Evolutionary conservation across 2,888 invertebrate genomes (phyloP).

Genomic region (Athalia rosae): DNA sequence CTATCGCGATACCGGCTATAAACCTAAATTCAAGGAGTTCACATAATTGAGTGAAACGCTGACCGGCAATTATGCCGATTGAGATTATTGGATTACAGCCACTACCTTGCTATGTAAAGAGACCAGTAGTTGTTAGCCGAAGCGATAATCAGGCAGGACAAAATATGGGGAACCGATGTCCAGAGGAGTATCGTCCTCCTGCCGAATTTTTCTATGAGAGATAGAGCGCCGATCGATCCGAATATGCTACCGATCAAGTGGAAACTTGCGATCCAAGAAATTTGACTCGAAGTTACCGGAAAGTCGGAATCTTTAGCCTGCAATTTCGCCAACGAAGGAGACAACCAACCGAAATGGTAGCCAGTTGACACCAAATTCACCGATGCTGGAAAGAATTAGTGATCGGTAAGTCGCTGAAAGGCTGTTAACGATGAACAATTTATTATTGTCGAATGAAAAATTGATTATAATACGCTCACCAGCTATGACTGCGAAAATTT

Average conservation of each 20-base stretch:
- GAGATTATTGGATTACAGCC: not conserved
- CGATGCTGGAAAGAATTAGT: constrained; percentile 42
- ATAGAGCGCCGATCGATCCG: constrained; percentile 48
- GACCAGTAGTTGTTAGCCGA: constrained; percentile 44
- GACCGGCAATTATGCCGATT: not conserved
- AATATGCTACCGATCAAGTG: constrained; percentile 50
- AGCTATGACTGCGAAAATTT: too few species aligned
- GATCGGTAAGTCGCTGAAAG: too few species aligned
- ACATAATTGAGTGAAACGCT: not conserved
- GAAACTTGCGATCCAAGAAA: constrained; percentile 50
- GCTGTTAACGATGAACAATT: too few species aligned
- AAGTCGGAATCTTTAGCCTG: constrained; percentile 17
- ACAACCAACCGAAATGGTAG: constrained; percentile 48
- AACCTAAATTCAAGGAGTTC: constrained; percentile 42
- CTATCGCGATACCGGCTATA: constrained; percentile 51
- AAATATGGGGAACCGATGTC: constrained; percentile 45
- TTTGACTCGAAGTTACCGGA: constrained; percentile 44
- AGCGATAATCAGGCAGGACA: constrained; percentile 49
- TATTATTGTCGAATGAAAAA: too few species aligned
- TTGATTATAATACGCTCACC: too few species aligned
- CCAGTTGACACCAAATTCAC: constrained; percentile 46
- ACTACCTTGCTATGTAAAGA: constrained; percentile 48
- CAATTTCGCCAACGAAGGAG: constrained; percentile 44
- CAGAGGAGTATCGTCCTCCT: constrained; percentile 54
- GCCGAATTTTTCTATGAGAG: constrained; percentile 52